Percentiles rank a stretch among this genome's conserved stretches.
phyloP scores from a whole-genome alignment of 2,113 vertebrate species.

The Clarias batrachus region DNA sequence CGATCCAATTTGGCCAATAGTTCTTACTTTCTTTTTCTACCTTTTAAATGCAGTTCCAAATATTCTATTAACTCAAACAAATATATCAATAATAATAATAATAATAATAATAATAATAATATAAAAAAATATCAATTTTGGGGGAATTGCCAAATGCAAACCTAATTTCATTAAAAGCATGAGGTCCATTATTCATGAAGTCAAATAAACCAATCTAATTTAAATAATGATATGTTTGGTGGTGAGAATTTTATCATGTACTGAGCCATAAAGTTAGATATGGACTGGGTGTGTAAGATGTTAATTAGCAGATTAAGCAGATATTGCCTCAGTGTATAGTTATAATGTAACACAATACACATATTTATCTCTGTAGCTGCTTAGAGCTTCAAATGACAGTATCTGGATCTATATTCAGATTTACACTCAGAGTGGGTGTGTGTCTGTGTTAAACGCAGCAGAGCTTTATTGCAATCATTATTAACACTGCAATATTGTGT shows the following conservation, averaged over 20 bases:
- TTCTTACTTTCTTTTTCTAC: background rate
- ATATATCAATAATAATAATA: too few species aligned
- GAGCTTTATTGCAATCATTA: background rate
- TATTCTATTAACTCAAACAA: background rate
- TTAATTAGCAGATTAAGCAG: too few species aligned
- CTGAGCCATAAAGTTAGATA: background rate
- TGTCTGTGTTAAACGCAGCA: background rate
- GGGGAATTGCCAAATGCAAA: background rate
- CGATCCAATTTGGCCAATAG: background rate
- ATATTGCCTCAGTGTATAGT: background rate
- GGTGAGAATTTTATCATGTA: background rate
- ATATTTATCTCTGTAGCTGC: background rate
- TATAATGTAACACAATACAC: background rate
- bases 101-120: too few species aligned
- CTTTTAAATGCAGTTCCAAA: background rate
- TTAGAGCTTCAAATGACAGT: background rate
- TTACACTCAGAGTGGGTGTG: background rate
- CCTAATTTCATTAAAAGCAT: background rate
- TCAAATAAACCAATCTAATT: constrained; percentile 25
- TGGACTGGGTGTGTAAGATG: too few species aligned
- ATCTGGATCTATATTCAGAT: background rate
- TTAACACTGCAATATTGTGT: too few species aligned
- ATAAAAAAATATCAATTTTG: too few species aligned
- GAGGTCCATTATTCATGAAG: background rate
- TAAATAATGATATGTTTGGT: constrained; percentile 17